A percentile compares a stretch with the other conserved stretches of the same genome.
phyloP scores from a whole-genome alignment of 2,113 vertebrate species.

The Siphamia tubifer region DNA sequence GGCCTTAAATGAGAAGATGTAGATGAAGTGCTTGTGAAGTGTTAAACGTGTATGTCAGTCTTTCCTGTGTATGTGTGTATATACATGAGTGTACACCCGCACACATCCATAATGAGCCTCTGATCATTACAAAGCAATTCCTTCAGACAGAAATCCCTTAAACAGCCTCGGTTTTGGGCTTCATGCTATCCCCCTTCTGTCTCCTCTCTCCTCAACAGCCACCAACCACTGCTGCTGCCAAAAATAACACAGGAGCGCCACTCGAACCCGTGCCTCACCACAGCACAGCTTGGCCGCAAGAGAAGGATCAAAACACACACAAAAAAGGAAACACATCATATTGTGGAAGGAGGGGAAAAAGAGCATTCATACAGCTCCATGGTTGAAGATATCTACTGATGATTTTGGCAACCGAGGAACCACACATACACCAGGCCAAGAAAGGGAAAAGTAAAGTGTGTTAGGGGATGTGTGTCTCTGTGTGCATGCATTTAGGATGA shows the following conservation, averaged over 20 bases:
- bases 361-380: slow-evolving; percentile 75
- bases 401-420: slow-evolving; percentile 77
- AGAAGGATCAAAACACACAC: slow-evolving; percentile 87
- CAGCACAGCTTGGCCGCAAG: slow-evolving; percentile 76
- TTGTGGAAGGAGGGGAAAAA: slow-evolving; percentile 73
- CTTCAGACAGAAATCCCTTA: slow-evolving; percentile 82
- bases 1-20: slow-evolving; percentile 20
- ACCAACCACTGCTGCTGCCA: slow-evolving; percentile 84
- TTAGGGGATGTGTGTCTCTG: slow-evolving; percentile 34
- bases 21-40: slow-evolving; percentile 56
- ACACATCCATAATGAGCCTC: slow-evolving; percentile 63
- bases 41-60: slow-evolving; percentile 45
- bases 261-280: slow-evolving; percentile 80
- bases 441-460: slow-evolving; percentile 61
- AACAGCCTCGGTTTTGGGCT: slow-evolving; percentile 80
- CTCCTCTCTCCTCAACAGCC: slow-evolving; percentile 80
- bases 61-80: not conserved
- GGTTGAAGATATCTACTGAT: slow-evolving; percentile 80
- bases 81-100: slow-evolving; percentile 33
- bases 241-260: slow-evolving; percentile 87
- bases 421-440: slow-evolving; percentile 70
- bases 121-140: slow-evolving; percentile 82
- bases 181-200: slow-evolving; percentile 68
- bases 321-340: slow-evolving; percentile 86
- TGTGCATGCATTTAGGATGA: slow-evolving; percentile 56